Percentiles rank a stretch among this genome's conserved stretches.
Evolutionary conservation across 1,140 invertebrate species (phyloP).

Genomic region (Dryas iulia): DNA sequence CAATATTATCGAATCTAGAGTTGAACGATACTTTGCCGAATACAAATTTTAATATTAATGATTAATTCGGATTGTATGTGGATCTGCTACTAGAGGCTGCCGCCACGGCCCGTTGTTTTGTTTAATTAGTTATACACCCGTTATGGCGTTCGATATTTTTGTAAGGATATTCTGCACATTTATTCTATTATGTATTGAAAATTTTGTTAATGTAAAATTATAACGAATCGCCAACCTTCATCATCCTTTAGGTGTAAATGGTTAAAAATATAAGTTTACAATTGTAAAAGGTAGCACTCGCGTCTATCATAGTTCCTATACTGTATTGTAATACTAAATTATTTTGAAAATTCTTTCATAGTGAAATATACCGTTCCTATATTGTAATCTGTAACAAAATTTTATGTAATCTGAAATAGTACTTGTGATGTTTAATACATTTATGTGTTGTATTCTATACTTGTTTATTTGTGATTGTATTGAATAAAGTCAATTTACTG

Average conservation of each 20-base stretch:
- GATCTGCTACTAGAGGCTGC: no score
- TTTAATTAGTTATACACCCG: constrained; percentile 53
- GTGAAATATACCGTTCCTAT: constrained; percentile 79
- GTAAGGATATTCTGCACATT: constrained; percentile 50
- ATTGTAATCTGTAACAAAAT: constrained; percentile 68
- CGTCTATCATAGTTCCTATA: constrained; percentile 80
- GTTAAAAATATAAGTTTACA: constrained; percentile 69
- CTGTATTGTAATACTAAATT: constrained; percentile 76
- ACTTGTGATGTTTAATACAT: constrained; percentile 38
- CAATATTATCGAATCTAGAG: no score
- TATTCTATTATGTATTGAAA: constrained; percentile 43
- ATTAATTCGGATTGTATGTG: no score
- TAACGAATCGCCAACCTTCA: constrained; percentile 56
- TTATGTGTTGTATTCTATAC: constrained; percentile 30
- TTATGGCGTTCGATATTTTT: constrained; percentile 52
- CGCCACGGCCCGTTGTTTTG: no score
- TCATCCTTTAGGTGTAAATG: constrained; percentile 64
- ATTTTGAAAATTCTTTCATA: constrained; percentile 77
- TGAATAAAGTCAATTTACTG: constrained; percentile 20
- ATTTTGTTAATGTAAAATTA: constrained; percentile 60
- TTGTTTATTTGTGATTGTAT: constrained; percentile 35
- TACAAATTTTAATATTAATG: no score
- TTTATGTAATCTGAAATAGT: constrained; percentile 57
- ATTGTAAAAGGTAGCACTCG: constrained; percentile 70
- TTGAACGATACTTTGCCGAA: no score